Conservation (phyloP, 2,888 invertebrate species). For the Salticus scenicus region DNA sequence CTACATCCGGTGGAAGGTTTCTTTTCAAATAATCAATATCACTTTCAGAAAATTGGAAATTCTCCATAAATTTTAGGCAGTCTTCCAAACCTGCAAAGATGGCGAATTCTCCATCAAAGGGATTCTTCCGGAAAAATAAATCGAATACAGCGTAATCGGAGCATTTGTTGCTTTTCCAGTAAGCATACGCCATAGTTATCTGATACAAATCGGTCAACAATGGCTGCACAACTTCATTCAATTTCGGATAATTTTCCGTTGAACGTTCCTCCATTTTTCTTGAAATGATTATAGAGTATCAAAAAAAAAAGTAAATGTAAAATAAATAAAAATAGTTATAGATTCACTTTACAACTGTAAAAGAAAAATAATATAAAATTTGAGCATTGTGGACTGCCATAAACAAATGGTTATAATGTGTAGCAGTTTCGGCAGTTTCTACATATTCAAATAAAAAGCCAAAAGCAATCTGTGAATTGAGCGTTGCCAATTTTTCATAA, state of each 20-base stretch:
- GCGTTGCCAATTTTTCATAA: conserved; percentile 17
- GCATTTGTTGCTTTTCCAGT: conserved; percentile 98
- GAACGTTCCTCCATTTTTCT: conserved; percentile 11
- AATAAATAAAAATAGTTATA: not conserved
- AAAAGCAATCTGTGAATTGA: not conserved
- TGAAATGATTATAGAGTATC: not conserved
- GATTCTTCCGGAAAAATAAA: conserved; percentile 96
- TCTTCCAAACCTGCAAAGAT: conserved; percentile 98
- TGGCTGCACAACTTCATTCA: conserved; percentile 65
- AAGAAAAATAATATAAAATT: not conserved
- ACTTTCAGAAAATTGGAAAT: conserved; percentile 93
- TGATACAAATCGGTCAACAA: conserved; percentile 88
- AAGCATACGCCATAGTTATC: conserved; percentile 99
- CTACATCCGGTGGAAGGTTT: conserved; percentile 88
- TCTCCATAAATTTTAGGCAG: conserved; percentile 92
- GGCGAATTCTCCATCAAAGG: conserved; percentile 98
- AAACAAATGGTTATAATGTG: conserved; percentile 42
- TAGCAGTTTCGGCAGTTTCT: conserved; percentile 42
- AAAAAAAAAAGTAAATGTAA: not conserved
- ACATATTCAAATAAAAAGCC: conserved; percentile 18
- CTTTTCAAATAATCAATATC: conserved; percentile 93
- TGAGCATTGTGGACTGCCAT: conserved; percentile 1
- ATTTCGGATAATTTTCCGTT: conserved; percentile 34
- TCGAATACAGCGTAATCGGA: conserved; percentile 95
- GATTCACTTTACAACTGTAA: not conserved